These are phyloP conservation scores for Agriotes lineatus DNA, from an alignment of 2,888 invertebrate species.

Conservation along the genomic window DNA sequence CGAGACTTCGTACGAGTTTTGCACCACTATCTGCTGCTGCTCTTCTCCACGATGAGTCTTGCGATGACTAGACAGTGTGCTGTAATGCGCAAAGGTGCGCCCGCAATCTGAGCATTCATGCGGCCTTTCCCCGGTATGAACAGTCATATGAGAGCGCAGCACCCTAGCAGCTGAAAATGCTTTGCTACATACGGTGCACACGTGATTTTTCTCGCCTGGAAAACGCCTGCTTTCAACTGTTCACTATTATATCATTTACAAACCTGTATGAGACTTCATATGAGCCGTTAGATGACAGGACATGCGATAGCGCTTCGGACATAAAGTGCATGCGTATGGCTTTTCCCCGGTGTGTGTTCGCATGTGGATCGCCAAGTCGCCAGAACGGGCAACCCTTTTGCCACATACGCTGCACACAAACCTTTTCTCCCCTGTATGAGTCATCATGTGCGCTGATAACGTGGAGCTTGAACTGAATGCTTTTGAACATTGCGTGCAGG, in stretches of 20 bases:
- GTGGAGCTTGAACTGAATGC: constrained; percentile 55
- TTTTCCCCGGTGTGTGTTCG: constrained; percentile 58
- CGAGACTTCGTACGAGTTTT: not conserved
- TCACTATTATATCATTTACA: not conserved
- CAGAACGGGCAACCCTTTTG: constrained; percentile 57
- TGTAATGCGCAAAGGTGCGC: constrained; percentile 45
- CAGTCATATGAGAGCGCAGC: constrained; percentile 49
- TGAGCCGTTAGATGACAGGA: constrained; percentile 59
- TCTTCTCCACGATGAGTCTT: constrained; percentile 42
- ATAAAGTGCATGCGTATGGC: constrained; percentile 57
- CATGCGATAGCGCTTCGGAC: constrained; percentile 58
- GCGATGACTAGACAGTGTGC: constrained; percentile 48
- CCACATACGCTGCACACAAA: constrained; percentile 57
- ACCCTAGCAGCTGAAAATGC: constrained; percentile 48
- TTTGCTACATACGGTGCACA: constrained; percentile 49
- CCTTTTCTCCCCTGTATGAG: constrained; percentile 54
- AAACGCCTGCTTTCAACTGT: constrained; percentile 9
- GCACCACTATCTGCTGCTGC: not conserved
- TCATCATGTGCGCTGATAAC: constrained; percentile 52
- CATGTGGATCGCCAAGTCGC: constrained; percentile 59
- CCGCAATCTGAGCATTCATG: constrained; percentile 44
- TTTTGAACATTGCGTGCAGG: constrained; percentile 54
- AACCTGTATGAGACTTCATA: constrained; percentile 59
- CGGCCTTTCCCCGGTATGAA: constrained; percentile 47
- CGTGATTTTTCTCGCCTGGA: constrained; percentile 52